Evolutionary conservation across 2,888 invertebrate genomes (phyloP).

Genomic region (Tigriopus californicus): DNA sequence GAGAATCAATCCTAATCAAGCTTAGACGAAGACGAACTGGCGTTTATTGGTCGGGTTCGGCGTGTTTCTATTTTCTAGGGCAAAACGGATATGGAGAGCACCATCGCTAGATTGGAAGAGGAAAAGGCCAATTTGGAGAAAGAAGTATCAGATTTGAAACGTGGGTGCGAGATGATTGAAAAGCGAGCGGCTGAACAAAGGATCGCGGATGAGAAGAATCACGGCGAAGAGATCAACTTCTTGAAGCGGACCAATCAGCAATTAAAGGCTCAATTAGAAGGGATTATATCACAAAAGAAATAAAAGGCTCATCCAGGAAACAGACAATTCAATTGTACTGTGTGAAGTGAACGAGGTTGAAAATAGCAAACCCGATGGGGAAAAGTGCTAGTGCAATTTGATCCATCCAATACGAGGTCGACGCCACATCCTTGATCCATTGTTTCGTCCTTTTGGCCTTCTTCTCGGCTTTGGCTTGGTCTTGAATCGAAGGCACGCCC

Average conservation of each 20-base stretch:
- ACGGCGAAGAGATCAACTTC: slow-evolving; percentile 74
- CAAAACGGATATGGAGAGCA: slow-evolving; percentile 56
- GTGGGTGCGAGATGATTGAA: slow-evolving; percentile 62
- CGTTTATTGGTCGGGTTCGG: neutral
- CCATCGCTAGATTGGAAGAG: slow-evolving; percentile 46
- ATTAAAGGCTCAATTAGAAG: slow-evolving; percentile 80
- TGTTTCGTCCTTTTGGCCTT: too few relatives aligned
- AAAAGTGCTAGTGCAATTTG: too few relatives aligned
- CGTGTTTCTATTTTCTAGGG: slow-evolving; percentile 31
- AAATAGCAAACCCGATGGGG: too few relatives aligned
- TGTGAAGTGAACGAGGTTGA: too few relatives aligned
- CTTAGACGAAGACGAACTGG: neutral
- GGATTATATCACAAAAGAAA: slow-evolving; percentile 83
- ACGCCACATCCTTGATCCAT: too few relatives aligned
- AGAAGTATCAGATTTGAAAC: slow-evolving; percentile 41
- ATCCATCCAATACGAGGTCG: too few relatives aligned
- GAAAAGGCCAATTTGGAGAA: slow-evolving; percentile 46
- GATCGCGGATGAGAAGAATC: slow-evolving; percentile 75
- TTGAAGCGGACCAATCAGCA: slow-evolving; percentile 85
- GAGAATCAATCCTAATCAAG: too few relatives aligned
- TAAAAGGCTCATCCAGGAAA: slow-evolving; percentile 32
- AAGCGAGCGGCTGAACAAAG: slow-evolving; percentile 48
- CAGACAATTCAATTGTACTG: too few relatives aligned
- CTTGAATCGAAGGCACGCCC: too few relatives aligned
- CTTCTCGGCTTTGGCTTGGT: too few relatives aligned